Percentiles rank a stretch among this genome's conserved stretches.
These are phyloP conservation scores for Cephalotes varians DNA, from an alignment of 2,888 invertebrate genomes.

Conservation along the genomic window DNA sequence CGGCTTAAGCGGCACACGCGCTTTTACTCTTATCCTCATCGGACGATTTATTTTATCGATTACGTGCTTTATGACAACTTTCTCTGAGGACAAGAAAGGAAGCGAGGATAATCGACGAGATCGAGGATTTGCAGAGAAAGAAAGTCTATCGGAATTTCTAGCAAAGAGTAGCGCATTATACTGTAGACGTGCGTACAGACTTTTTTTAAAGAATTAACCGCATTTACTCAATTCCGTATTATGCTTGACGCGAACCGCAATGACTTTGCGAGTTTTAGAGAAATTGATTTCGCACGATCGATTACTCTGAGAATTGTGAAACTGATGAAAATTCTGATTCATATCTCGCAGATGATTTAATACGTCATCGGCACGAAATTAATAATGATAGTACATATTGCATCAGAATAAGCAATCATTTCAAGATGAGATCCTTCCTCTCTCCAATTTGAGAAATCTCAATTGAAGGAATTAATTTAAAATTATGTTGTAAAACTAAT, in stretches of 20 bases:
- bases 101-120: constrained; percentile 38
- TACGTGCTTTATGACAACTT: constrained; percentile 59
- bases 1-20: neutral
- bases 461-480: neutral
- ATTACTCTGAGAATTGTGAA: constrained; percentile 22
- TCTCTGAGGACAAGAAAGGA: constrained; percentile 48
- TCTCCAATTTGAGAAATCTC: too few species aligned
- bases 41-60: constrained; percentile 42
- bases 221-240: constrained; percentile 13
- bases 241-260: constrained; percentile 5
- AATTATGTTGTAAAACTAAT: neutral
- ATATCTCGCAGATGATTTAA: constrained; percentile 11
- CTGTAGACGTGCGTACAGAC: neutral
- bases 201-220: constrained; percentile 11
- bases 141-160: constrained; percentile 33
- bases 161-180: constrained; percentile 21
- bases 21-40: constrained; percentile 32
- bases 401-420: neutral
- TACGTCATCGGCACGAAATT: neutral
- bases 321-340: constrained; percentile 36
- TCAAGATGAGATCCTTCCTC: too few species aligned
- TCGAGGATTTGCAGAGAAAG: constrained; percentile 49
- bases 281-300: constrained; percentile 39
- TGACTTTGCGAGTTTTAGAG: constrained; percentile 31
- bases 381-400: neutral